Base-by-base conservation (phyloP, 2,888 invertebrate genomes). In the Cephus pygmeus region DNA sequence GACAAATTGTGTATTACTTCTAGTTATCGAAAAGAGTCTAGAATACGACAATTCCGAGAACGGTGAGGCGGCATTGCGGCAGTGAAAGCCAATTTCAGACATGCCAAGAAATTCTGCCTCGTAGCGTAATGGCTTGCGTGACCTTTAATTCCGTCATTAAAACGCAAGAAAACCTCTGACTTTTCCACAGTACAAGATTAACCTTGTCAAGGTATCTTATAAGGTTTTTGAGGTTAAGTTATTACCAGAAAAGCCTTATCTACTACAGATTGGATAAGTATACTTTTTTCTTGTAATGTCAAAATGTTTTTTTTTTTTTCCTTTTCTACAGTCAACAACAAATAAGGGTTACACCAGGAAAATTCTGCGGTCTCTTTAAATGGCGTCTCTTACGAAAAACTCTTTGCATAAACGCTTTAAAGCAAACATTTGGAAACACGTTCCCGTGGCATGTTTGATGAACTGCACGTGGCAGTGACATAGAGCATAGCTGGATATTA, bases 401-500 rank as follows among this genome's bases (percentile, higher is more conserved):
- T 23, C 56, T 71, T 71, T 77, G 77, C 85, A 85, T 84, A 85
- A 85, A 85, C 79, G 85, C 88, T 90, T 90, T 90, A 88, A 90
- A 90, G 84, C 84, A 85, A 82, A 87, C 83, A 87, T 85, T 84
- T 85, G 84, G 78, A 86, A 86, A 84, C 88, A 85, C 83, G 86
- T 86, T 81, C 84, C 85, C 77, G 76, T 88, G 88, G 88, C 87
- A 88, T 90, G 89, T 90, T 90, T 90, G 83, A 88, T 79, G 81
- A 86, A 81, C 89, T 90, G 90, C 86, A 82, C 79, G 82, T 85
- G 90, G 87, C 90, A 89, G 80, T 84, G 83, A 80, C 85, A 90
- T 85, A 90, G 89, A 87, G 87, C 84, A 80, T 79, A 81, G 77
- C 81, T 33, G 30, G 30, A 36, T 36, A 74, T 74, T 74, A 74